phyloP scores from a whole-genome alignment of 2,888 invertebrate species.

The Lasius platythorax region DNA sequence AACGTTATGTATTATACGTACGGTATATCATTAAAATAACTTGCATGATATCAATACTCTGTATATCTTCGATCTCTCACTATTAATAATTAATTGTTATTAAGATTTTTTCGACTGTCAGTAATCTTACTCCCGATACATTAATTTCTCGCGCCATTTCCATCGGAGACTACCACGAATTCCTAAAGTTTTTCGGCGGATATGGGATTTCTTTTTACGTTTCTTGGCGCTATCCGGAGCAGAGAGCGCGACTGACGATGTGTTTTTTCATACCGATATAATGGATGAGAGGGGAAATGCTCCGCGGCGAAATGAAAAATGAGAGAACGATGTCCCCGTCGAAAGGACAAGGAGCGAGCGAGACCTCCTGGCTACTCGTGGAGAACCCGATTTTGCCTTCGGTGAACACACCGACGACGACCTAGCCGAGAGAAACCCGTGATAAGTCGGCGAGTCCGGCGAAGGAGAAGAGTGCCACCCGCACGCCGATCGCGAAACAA shows the following conservation, averaged over 20 bases:
- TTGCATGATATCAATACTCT: background rate
- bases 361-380: conserved; percentile 34
- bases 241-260: conserved; percentile 37
- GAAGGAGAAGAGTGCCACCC: conserved; percentile 62
- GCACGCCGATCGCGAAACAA: conserved; percentile 63
- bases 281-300: conserved; percentile 9
- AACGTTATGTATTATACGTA: background rate
- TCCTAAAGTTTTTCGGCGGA: conserved; percentile 54
- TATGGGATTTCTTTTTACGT: conserved; percentile 25
- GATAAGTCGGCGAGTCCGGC: conserved; percentile 33
- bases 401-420: conserved; percentile 35
- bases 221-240: conserved; percentile 42
- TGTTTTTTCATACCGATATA: conserved; percentile 65
- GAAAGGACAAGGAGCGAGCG: conserved; percentile 23
- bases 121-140: background rate
- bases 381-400: conserved; percentile 56
- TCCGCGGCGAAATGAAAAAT: conserved; percentile 20
- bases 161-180: conserved; percentile 49
- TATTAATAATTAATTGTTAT: background rate
- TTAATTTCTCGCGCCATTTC: conserved; percentile 54
- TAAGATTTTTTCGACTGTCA: background rate
- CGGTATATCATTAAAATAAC: conserved; percentile 23
- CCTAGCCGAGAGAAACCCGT: conserved; percentile 23
- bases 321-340: conserved; percentile 10
- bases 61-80: background rate